Base-by-base conservation (phyloP, 2,113 vertebrate species). In the Rhinichthys klamathensis region DNA sequence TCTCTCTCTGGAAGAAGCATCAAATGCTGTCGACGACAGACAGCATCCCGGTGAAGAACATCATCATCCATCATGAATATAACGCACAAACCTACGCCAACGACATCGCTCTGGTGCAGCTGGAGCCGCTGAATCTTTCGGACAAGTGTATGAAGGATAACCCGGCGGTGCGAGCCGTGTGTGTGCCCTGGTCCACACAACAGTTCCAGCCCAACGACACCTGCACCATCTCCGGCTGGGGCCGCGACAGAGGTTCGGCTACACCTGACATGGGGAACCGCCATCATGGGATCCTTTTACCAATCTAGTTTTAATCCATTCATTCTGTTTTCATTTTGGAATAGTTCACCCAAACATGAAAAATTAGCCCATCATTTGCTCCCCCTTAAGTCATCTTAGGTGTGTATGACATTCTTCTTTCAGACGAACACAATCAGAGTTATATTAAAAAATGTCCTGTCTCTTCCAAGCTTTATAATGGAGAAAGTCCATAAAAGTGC, bases 181-280 rank as follows among this genome's bases (percentile, higher is more conserved):
- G 98, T 0, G 60, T 99, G 0, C 98, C 98, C 32, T 99, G 98
- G 98, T 95, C 97, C 61, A 51, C 90, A 0, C 89, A 96, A 0
- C 95, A 96, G 85, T 99, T 99, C 86, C 91, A 84, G 2, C 35
- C 94, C 23, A 93, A 95, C 0, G 91, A 97, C 76, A 95, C 18
- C 85, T 99, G 98, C 91, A 94, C 93, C 87, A 86, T 99, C 92
- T 98, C 98, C 2, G 98, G 98, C 35, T 98, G 96, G 96, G 98
- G 98, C 3, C 91, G 96, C 8, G 94, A 94, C 6, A 90, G 89
- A 94, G 95, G 97, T 98, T 94, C 9, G 4, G 27, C 11, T 76
- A 10, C 44, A 56, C 21, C 15, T 16, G 4, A 4, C 13, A 16
- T 41, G 38, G 1, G 7, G 38, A 8, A 41, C 38, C 7, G 4